Percentiles rank a stretch among this genome's conserved stretches.
These are phyloP conservation scores for Enteromius thamalakanensis DNA, from an alignment of 2,797 vertebrate genomes.

Conservation along the genomic window DNA sequence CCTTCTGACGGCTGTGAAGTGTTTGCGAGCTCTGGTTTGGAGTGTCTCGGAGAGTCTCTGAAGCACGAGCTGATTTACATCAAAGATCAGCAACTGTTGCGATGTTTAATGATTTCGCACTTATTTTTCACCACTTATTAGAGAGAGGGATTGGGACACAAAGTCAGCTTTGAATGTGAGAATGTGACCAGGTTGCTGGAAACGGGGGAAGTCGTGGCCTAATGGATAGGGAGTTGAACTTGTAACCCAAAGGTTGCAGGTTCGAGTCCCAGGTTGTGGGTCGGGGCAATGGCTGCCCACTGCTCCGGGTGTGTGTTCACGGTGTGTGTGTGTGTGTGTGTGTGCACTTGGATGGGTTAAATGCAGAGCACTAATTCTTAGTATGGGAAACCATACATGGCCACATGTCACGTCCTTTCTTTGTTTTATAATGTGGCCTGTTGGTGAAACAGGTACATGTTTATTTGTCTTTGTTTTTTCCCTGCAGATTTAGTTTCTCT, in stretches of 20 bases:
- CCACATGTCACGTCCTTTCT: no score
- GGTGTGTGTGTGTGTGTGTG: no score
- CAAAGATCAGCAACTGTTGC: slow-evolving; percentile 1
- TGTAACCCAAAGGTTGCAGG: no score
- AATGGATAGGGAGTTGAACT: no score
- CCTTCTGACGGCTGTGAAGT: slow-evolving; percentile 2
- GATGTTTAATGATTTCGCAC: neutral
- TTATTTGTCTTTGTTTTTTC: neutral
- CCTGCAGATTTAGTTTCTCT: neutral
- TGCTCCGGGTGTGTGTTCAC: no score
- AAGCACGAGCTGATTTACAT: slow-evolving; percentile 18
- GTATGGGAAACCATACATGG: no score
- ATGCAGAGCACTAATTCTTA: no score
- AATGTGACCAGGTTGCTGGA: neutral
- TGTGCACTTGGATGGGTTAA: no score
- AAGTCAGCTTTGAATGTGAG: neutral
- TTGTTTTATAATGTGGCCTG: neutral
- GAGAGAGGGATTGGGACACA: neutral
- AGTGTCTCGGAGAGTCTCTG: slow-evolving; percentile 25
- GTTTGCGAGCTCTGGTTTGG: neutral
- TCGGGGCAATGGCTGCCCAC: no score
- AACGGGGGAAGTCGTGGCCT: no score
- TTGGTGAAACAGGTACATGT: neutral
- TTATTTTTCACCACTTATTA: neutral
- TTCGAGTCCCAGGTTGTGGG: no score